A percentile compares a stretch with the other conserved stretches of the same genome.
Conservation (phyloP, 2,797 vertebrate species). For the Pangasius larnaudii region DNA sequence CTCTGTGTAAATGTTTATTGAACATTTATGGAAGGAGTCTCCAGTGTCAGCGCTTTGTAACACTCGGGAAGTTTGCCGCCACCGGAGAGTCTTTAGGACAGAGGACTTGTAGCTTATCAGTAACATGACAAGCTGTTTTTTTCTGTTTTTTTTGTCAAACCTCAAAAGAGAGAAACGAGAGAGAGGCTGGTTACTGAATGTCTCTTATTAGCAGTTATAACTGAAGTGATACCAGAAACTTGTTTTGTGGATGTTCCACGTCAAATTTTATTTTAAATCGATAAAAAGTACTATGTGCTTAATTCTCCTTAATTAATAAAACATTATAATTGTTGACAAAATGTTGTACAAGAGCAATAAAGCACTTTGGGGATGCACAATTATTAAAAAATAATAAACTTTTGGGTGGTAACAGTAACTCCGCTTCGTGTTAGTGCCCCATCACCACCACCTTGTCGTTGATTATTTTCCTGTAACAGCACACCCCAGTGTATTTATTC, state of each 20-base stretch:
- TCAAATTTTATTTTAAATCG: neutral
- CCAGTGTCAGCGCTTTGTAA: neutral
- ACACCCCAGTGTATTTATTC: neutral
- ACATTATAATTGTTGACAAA: neutral
- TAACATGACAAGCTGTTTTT: neutral
- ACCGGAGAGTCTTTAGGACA: neutral
- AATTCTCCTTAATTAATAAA: neutral
- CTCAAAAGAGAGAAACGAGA: too few relatives aligned
- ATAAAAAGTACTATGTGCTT: neutral
- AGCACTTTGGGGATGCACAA: too few relatives aligned
- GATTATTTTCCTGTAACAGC: neutral
- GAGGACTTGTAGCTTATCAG: neutral
- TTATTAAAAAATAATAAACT: neutral
- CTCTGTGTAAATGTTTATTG: neutral
- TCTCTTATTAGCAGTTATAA: neutral
- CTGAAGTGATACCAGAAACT: neutral
- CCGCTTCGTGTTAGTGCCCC: neutral
- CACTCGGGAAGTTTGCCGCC: neutral
- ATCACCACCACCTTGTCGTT: neutral
- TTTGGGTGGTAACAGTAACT: neutral
- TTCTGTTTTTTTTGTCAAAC: neutral
- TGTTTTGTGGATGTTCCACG: neutral
- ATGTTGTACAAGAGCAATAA: neutral
- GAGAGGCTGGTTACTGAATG: neutral
- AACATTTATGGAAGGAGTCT: neutral